A percentile compares a stretch with the other conserved stretches of the same genome.
These are phyloP conservation scores for Gymnopithys bicolor DNA, from an alignment of 2,797 vertebrate genomes.

Conservation along the genomic window DNA sequence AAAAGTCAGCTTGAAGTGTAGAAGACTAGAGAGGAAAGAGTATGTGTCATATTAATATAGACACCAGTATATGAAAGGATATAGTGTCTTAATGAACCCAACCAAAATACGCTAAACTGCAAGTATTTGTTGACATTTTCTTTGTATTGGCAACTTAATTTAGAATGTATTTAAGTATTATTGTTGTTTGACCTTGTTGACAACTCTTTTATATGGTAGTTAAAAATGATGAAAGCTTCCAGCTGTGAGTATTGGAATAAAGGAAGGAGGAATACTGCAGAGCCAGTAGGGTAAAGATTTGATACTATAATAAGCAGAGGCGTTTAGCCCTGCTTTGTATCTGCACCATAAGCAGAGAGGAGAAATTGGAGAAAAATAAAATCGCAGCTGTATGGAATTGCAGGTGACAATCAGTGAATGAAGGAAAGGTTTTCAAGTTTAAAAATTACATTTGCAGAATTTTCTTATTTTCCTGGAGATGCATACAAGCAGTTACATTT, in stretches of 20 bases:
- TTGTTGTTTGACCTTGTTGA: not conserved
- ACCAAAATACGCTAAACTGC: not conserved
- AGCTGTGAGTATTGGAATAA: not conserved
- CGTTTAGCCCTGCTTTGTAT: not conserved
- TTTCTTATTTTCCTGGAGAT: rapidly evolving
- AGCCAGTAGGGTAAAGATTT: not conserved
- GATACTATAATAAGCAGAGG: rapidly evolving
- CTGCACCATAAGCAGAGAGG: rapidly evolving
- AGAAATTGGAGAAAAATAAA: not conserved
- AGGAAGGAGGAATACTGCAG: not conserved
- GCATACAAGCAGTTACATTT: not conserved
- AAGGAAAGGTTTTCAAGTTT: not conserved
- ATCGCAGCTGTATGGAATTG: not conserved
- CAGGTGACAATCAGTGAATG: not conserved
- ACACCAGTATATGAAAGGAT: not conserved
- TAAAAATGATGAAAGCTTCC: not conserved
- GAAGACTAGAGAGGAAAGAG: not conserved
- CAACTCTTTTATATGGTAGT: not conserved
- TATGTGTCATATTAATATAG: not conserved
- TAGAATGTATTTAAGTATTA: not conserved
- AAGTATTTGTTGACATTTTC: not conserved
- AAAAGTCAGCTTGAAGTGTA: not conserved
- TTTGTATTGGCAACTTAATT: not conserved
- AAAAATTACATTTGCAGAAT: not conserved
- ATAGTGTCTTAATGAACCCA: not conserved